Evolutionary conservation across 2,113 vertebrate genomes (phyloP).

Genomic region (Prionailurus bengalensis): DNA sequence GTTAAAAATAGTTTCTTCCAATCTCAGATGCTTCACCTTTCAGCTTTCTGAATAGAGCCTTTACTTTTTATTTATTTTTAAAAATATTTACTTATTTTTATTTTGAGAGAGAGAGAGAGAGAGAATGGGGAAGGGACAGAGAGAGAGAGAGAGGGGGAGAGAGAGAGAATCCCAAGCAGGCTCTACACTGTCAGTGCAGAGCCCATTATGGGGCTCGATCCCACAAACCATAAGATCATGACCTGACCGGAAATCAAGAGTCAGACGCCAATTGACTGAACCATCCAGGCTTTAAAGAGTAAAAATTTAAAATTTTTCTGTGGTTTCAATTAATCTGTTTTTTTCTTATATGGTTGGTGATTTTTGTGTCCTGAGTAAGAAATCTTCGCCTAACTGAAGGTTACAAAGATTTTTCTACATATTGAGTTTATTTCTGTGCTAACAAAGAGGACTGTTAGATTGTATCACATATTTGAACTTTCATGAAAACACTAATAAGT

Average conservation of each 20-base stretch:
- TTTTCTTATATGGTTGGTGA: not conserved
- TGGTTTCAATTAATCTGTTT: not conserved
- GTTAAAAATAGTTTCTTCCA: not conserved
- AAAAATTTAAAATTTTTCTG: not conserved
- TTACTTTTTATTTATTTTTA: not conserved
- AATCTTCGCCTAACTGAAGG: not conserved
- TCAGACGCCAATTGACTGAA: too few species aligned
- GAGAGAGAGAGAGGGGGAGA: too few species aligned
- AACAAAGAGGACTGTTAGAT: conserved; percentile 13
- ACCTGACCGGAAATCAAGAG: too few species aligned
- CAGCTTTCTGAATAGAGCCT: not conserved
- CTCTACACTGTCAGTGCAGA: too few species aligned
- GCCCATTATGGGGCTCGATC: too few species aligned
- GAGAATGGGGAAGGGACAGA: too few species aligned
- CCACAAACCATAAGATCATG: too few species aligned
- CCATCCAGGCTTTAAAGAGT: not conserved
- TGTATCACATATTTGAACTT: conserved; percentile 5
- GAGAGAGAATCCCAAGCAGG: too few species aligned
- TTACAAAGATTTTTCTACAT: not conserved
- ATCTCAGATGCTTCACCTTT: not conserved
- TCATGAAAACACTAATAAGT: not conserved
- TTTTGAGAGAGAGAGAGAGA: too few species aligned
- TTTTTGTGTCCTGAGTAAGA: conserved; percentile 19
- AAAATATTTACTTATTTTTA: too few species aligned
- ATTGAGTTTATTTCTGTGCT: conserved; percentile 10